These are phyloP conservation scores for Microctonus brassicae DNA, from an alignment of 2,888 invertebrate genomes.

Conservation along the genomic window DNA sequence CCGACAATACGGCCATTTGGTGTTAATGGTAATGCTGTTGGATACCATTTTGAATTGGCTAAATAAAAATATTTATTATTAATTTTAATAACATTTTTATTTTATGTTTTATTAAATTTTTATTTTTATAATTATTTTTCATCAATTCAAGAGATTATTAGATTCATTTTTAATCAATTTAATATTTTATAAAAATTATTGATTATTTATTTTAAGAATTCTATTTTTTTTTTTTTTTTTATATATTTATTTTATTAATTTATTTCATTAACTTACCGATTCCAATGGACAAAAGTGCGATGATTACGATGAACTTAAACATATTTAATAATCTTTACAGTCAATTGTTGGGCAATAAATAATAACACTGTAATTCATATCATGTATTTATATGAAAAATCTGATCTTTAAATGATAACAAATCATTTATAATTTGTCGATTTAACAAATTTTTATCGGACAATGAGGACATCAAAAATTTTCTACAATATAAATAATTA, in stretches of 20 bases:
- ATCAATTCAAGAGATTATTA: too few relatives aligned
- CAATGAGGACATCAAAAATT: not conserved
- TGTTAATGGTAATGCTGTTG: constrained; percentile 66
- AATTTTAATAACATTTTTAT: not conserved
- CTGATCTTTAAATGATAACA: not conserved
- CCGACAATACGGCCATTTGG: constrained; percentile 70
- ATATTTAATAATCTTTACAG: constrained; percentile 34
- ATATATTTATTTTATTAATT: too few relatives aligned
- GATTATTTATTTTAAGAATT: too few relatives aligned
- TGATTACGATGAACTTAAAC: constrained; percentile 38
- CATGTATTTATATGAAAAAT: constrained; percentile 41
- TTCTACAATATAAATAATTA: not conserved
- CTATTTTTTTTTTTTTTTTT: too few relatives aligned
- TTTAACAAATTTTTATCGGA: not conserved
- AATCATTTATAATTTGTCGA: not conserved
- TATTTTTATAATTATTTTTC: too few relatives aligned
- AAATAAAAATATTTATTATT: not conserved
- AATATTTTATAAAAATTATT: too few relatives aligned
- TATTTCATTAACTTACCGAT: constrained; percentile 35
- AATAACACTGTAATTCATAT: not conserved
- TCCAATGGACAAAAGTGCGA: constrained; percentile 21
- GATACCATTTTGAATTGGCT: constrained; percentile 65
- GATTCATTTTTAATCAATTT: not conserved
- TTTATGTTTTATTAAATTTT: too few relatives aligned
- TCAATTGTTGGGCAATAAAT: constrained; percentile 27